Percentiles rank a stretch among this genome's conserved stretches.
These are phyloP conservation scores for Galagoides demidoff DNA, from an alignment of 2,797 vertebrate species.

Conservation along the genomic window DNA sequence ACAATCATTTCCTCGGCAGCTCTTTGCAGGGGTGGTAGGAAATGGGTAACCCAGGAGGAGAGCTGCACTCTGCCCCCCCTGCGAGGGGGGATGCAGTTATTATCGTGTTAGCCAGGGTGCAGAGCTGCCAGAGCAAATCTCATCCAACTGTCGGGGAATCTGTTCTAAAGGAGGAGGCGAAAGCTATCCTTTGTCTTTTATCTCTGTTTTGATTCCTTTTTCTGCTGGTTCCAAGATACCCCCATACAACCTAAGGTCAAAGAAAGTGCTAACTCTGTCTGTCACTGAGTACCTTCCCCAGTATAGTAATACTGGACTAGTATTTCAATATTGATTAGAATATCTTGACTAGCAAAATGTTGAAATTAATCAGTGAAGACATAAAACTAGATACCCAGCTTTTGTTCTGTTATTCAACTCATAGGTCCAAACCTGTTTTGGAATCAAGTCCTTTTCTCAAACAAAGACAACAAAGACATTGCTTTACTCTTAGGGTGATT, in stretches of 20 bases:
- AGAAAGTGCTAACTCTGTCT: not conserved
- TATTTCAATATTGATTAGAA: constrained; percentile 19
- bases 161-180: constrained; percentile 2
- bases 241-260: not conserved
- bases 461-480: not conserved
- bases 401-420: not conserved
- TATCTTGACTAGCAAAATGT: constrained; percentile 10
- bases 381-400: not conserved
- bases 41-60: not conserved
- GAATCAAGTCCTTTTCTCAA: not conserved
- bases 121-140: constrained; percentile 21
- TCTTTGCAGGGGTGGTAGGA: not conserved
- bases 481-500: not conserved
- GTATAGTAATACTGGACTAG: not conserved
- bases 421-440: not conserved
- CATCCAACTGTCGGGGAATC: not conserved
- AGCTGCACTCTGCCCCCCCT: not conserved
- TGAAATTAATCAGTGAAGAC: not conserved
- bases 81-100: not conserved
- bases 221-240: not conserved
- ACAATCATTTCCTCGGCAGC: constrained; percentile 57
- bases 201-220: constrained; percentile 5
- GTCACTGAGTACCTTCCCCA: not conserved
- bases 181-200: constrained; percentile 1
- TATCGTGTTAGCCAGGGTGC: not conserved